Evolutionary conservation across 2,797 vertebrate species (phyloP), one percentile per base, ranked within the genome.

Genomic region (Sebastolobus alascanus): DNA sequence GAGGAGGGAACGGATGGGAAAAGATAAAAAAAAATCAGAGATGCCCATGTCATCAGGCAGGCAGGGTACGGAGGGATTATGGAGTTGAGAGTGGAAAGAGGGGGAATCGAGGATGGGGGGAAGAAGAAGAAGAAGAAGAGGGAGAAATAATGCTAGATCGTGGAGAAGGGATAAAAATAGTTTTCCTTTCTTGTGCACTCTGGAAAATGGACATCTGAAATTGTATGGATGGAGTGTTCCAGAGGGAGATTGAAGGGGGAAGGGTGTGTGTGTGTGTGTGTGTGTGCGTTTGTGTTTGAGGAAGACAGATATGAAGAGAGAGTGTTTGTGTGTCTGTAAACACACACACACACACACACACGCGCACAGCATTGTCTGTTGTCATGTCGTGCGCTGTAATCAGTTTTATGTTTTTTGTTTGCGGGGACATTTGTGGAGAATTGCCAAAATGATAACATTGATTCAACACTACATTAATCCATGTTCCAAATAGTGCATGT

Each of bases 181-280:
- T 93, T 92, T 87, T 86, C 86, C 75, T 91, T 93, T 90, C 86
- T 92, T 91, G 76, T 87, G 91, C 92, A 88, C 87, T 92, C 87
- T 89, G 88, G 86, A 90, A 93, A 92, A 93, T 87, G 84, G 92
- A 89, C 91, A 91, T 92, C 71, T 89, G 80, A 93, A 91, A 91
- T 86, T 83, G 86, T 86, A 73, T 84, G 81, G 85, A 87, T 90
- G 86, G 89, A 89, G 84, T 60, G 78, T 76, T 91, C 82, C 80
- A 82, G 73, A 68, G 82, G 80, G 83, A 84, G 79, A 86, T 37
- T 70, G 71, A 82, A 80, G 78, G 76, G 77, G 75, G 79, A 75
- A 67, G 68, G 78, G 80, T 71, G 68, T 73, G 72, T 68, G 79
- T 58, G 50, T 61, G 70, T 61, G n/a, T 58, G 63, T 66, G 73